phyloP scores from a whole-genome alignment of 2,797 vertebrate genomes.

The Mormyrops attenuatus region DNA sequence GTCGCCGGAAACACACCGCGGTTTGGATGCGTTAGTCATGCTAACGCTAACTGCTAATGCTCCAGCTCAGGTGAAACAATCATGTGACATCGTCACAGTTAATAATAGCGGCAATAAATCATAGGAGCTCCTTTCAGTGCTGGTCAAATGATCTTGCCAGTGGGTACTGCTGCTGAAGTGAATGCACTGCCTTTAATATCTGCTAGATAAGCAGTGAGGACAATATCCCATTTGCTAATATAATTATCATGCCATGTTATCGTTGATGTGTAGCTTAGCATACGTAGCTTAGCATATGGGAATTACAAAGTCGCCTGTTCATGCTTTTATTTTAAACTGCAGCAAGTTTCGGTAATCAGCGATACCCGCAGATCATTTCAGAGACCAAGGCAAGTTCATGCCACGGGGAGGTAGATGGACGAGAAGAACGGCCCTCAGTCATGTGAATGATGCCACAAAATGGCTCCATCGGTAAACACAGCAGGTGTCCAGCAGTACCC shows the following conservation, averaged over 20 bases:
- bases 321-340: neutral
- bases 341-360: neutral
- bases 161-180: neutral
- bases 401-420: neutral
- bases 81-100: neutral
- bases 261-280: neutral
- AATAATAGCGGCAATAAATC: neutral
- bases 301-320: neutral
- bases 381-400: neutral
- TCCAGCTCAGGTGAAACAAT: neutral
- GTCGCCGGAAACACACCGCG: neutral
- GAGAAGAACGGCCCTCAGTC: neutral
- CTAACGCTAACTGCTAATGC: neutral
- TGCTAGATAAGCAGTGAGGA: neutral
- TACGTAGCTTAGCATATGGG: neutral
- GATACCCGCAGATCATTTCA: neutral
- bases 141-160: neutral
- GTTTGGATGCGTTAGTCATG: neutral
- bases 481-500: neutral
- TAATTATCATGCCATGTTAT: neutral
- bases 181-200: neutral
- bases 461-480: neutral
- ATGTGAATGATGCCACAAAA: neutral
- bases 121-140: neutral
- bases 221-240: neutral